phyloP scores from a whole-genome alignment of 2,113 vertebrate genomes.

The Gasterosteus aculeatus region DNA sequence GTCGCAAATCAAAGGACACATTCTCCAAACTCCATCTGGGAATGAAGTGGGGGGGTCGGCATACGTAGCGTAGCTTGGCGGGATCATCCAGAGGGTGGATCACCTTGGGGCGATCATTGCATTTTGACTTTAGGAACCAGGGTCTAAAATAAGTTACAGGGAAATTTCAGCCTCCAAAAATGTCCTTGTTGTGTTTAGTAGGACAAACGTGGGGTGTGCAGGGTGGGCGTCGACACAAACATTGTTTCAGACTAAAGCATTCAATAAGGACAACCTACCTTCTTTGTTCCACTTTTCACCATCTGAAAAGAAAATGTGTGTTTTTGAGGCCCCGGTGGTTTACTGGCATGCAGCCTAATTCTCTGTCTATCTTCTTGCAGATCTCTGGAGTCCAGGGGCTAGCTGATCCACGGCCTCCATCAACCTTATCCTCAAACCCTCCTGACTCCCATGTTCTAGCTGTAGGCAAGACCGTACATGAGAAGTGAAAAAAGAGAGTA shows the following conservation, averaged over 20 bases:
- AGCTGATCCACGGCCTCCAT: constrained; percentile 32
- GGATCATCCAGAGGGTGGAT: not conserved
- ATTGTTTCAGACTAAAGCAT: not conserved
- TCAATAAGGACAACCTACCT: not conserved
- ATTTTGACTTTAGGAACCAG: not conserved
- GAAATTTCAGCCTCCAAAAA: not conserved
- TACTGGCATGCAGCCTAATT: not conserved
- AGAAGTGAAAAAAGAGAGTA: constrained; percentile 65
- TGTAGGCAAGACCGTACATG: constrained; percentile 52
- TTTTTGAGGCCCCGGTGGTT: not conserved
- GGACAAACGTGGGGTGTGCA: not conserved
- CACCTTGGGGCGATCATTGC: no score
- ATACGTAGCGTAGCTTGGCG: not conserved
- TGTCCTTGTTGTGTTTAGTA: not conserved
- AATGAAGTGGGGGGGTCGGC: not conserved
- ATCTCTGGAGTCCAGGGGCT: constrained; percentile 82
- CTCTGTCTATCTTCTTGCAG: constrained; percentile 54
- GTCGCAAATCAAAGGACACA: not conserved
- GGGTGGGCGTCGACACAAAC: not conserved
- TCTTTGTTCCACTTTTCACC: not conserved
- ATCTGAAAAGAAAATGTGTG: not conserved
- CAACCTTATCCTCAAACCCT: constrained; percentile 29
- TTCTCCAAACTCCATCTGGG: not conserved
- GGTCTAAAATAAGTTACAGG: no score
- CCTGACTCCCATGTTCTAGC: constrained; percentile 46